Base-by-base conservation (phyloP, 2,797 vertebrate species). In the Ceryle rudis region DNA sequence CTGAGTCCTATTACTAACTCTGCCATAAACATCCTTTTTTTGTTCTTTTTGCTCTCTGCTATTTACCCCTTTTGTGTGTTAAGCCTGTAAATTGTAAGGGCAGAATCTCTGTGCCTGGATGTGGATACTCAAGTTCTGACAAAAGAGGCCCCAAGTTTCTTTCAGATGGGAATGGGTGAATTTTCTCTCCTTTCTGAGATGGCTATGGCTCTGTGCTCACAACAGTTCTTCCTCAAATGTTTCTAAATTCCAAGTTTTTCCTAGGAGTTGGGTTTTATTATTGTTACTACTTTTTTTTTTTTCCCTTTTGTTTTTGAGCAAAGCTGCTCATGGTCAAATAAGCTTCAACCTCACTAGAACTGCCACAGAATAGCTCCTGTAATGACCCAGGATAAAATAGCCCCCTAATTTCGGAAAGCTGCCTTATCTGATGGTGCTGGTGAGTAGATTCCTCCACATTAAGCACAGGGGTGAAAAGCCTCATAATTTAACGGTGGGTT, bases 311-410 rank as follows among this genome's bases (percentile, higher is more conserved):
- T 74, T 93, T 89, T 77, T 74, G 47, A 80, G 57, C 14, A 89
- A 96, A 90, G 22, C 42, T 82, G 25, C 22, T 78, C 78, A 39
- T 10, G 52, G 74, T 57, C 77, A 87, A 62, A 78, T 60, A 72
- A 80, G 35, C 51, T 81, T 35, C 62, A 95, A 8, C 25, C 70
- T 91, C 23, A 3, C 28, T 83, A 85, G 67, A 86, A 86, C 58
- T 81, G 19, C 37, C 81, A 83, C 82, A 90, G 60, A 97, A 90
- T 49, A 83, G 74, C 14, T 96, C 92, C 75, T 90, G 11, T 89
- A 89, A 93, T 69, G 86, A 92, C 66, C 85, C 66, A 62, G 73
- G 31, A 58, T 81, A 72, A 41, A 58, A 65, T 11, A 92, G 28
- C 33, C 16, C 3, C 90, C 47, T 86, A 42, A 77, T 90, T 82